These are phyloP conservation scores for Ferdinandea cuprea DNA, from an alignment of 2,888 invertebrate genomes.

Conservation along the genomic window DNA sequence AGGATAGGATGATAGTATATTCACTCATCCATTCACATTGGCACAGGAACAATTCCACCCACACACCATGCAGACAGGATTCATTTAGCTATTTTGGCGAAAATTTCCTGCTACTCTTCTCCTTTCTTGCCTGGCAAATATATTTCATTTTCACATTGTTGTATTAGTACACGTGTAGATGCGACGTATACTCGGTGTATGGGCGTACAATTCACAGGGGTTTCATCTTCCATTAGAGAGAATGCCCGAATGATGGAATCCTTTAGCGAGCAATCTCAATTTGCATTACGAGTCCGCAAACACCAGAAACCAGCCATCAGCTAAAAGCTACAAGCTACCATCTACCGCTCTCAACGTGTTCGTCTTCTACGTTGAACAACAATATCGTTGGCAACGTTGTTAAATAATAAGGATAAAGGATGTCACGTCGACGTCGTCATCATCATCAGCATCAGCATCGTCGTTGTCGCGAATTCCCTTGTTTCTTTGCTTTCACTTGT, in stretches of 20 bases:
- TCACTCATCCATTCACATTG: slow-evolving; percentile 23
- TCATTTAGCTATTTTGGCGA: slow-evolving; percentile 57
- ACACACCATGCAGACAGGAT: slow-evolving; percentile 28
- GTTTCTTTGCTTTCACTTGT: slow-evolving; percentile 20
- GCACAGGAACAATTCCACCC: slow-evolving; percentile 4
- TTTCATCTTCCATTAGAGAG: slow-evolving; percentile 19
- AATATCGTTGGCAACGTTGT: slow-evolving; percentile 69
- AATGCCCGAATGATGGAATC: slow-evolving; percentile 57
- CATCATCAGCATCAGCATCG: slow-evolving; percentile 5
- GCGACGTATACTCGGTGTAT: not conserved
- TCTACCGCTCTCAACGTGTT: slow-evolving; percentile 6
- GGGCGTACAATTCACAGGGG: slow-evolving; percentile 1
- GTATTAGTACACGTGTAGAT: slow-evolving; percentile 7
- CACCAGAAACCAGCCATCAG: slow-evolving; percentile 33
- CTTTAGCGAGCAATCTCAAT: slow-evolving; percentile 63
- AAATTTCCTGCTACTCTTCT: slow-evolving; percentile 1
- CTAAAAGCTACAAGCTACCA: slow-evolving; percentile 21
- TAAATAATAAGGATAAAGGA: slow-evolving; percentile 70
- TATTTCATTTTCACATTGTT: slow-evolving; percentile 57
- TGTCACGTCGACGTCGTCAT: slow-evolving; percentile 57
- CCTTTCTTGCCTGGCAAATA: too few relatives aligned
- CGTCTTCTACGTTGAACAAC: slow-evolving; percentile 43
- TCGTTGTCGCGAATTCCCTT: slow-evolving; percentile 18
- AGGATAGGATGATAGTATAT: slow-evolving; percentile 15
- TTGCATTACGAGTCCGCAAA: slow-evolving; percentile 68